A percentile compares a stretch with the other conserved stretches of the same genome.
Evolutionary conservation across 2,113 vertebrate genomes (phyloP).

Genomic region (Muntiacus reevesi): DNA sequence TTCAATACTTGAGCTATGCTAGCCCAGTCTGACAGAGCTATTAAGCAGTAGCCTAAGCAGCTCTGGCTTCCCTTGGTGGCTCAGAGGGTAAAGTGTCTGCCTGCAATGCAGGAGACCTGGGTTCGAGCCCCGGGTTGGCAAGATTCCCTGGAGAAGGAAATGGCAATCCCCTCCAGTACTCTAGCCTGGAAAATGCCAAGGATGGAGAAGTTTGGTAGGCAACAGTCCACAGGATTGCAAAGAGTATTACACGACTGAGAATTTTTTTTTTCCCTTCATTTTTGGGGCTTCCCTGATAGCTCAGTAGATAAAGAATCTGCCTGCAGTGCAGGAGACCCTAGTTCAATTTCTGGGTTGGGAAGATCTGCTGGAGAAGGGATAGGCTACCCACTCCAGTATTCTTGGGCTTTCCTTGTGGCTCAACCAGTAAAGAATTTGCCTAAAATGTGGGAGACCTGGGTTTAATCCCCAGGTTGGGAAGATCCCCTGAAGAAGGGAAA

Average conservation of each 20-base stretch:
- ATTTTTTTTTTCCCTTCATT: background rate
- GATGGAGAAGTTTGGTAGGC: background rate
- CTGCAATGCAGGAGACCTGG: rapidly evolving
- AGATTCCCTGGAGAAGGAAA: background rate
- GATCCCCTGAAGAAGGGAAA: background rate
- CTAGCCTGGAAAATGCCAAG: background rate
- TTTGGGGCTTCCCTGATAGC: background rate
- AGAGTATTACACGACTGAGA: background rate
- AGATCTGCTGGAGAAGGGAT: background rate
- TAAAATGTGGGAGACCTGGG: background rate
- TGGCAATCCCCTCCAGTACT: background rate
- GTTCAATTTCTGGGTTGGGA: background rate
- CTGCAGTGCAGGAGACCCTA: background rate
- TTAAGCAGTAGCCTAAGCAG: background rate
- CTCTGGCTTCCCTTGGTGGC: background rate
- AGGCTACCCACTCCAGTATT: background rate
- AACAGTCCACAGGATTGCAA: background rate
- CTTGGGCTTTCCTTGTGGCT: background rate
- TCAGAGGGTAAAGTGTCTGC: background rate
- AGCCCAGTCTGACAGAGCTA: background rate
- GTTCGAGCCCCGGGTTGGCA: background rate
- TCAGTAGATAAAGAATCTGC: background rate
- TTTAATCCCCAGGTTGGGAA: background rate
- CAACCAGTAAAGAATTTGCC: background rate
- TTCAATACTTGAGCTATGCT: background rate